Percentiles rank a stretch among this genome's conserved stretches.
Evolutionary conservation across 2,113 vertebrate genomes (phyloP).

Genomic region (Cygnus buccinator): DNA sequence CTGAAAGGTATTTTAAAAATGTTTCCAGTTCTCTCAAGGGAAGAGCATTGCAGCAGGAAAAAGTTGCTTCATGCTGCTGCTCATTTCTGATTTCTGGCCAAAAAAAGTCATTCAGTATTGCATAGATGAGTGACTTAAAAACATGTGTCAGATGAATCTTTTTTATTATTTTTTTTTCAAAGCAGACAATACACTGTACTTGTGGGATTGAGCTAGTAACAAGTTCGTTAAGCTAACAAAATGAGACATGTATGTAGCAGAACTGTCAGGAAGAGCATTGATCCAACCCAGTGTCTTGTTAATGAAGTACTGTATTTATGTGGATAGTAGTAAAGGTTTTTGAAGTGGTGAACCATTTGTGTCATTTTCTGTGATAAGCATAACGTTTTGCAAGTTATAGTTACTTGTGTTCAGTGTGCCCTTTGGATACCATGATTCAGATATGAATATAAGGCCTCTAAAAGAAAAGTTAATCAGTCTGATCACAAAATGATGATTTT

Average conservation of each 20-base stretch:
- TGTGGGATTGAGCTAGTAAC: background rate
- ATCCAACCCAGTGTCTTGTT: background rate
- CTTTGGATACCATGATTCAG: background rate
- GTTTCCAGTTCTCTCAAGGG: background rate
- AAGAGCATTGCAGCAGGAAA: constrained; percentile 1
- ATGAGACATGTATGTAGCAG: background rate
- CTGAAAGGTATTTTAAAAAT: background rate
- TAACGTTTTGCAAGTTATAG: background rate
- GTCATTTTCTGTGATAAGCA: background rate
- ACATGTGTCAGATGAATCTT: constrained; percentile 8
- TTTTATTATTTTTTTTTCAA: background rate
- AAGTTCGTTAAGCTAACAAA: constrained; percentile 34
- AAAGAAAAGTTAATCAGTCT: background rate
- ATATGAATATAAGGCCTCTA: background rate
- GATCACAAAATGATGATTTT: background rate
- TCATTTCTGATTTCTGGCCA: constrained; percentile 1
- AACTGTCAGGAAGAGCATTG: background rate
- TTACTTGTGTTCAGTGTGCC: background rate
- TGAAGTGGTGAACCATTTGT: background rate
- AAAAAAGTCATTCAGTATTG: constrained; percentile 9
- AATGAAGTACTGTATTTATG: background rate
- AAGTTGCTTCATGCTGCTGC: background rate
- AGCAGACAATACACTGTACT: background rate
- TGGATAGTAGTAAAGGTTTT: background rate
- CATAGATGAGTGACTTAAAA: constrained; percentile 24